A percentile compares a stretch with the other conserved stretches of the same genome.
Evolutionary conservation across 2,888 invertebrate species (phyloP).

Genomic region (Eucriotettix oculatus): DNA sequence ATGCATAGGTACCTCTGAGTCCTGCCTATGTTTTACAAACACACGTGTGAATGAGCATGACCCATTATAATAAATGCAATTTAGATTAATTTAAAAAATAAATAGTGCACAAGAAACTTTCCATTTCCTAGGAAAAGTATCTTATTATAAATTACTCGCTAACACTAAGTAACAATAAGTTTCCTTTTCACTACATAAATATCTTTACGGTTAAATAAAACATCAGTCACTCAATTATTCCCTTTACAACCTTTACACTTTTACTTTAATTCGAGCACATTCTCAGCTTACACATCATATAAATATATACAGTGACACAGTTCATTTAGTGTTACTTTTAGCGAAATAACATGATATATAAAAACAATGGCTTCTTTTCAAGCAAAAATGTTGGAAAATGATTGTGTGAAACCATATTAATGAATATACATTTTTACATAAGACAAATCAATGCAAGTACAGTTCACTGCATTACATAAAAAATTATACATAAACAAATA

Average conservation of each 20-base stretch:
- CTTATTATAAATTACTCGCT: constrained; percentile 12
- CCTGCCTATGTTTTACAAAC: constrained; percentile 7
- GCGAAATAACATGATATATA: constrained; percentile 8
- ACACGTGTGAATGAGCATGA: constrained; percentile 3
- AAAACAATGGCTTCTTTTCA: constrained; percentile 8
- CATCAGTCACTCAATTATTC: constrained; percentile 11
- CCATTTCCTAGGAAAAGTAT: constrained; percentile 8
- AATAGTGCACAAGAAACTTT: constrained; percentile 12
- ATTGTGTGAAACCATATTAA: constrained; percentile 1
- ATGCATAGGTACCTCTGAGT: constrained; percentile 6
- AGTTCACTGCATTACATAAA: background rate
- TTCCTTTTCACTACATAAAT: constrained; percentile 10
- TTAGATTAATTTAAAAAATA: constrained; percentile 11
- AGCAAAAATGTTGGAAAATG: constrained; percentile 7
- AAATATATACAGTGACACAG: constrained; percentile 8
- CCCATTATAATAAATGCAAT: constrained; percentile 11
- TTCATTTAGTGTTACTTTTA: constrained; percentile 5
- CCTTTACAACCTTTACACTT: constrained; percentile 12
- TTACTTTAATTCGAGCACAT: constrained; percentile 3
- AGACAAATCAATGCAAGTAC: background rate
- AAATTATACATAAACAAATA: background rate
- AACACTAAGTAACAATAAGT: constrained; percentile 13
- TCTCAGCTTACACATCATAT: constrained; percentile 5
- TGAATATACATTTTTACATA: constrained; percentile 7
- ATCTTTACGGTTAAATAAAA: constrained; percentile 12